A percentile compares a stretch with the other conserved stretches of the same genome.
Conservation (phyloP, 2,797 vertebrate genomes). For the Neosilurus mollespiculum region DNA sequence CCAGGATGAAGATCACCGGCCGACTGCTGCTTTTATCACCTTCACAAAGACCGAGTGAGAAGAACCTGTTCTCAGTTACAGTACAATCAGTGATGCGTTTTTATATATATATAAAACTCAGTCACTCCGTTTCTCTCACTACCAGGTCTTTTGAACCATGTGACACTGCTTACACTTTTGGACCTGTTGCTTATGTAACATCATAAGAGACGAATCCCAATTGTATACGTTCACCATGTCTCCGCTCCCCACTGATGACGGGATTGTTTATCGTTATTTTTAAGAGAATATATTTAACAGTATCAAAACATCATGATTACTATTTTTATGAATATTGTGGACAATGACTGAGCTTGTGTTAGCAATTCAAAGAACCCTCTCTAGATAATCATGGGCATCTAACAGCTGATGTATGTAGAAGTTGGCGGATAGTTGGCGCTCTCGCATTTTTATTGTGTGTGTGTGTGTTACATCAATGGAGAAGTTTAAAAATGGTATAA, state of each 20-base stretch:
- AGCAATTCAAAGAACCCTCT: neutral
- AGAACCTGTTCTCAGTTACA: neutral
- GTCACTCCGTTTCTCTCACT: neutral
- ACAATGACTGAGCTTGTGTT: neutral
- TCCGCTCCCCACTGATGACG: neutral
- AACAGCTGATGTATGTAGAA: neutral
- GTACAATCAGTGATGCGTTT: neutral
- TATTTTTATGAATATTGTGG: too few relatives aligned
- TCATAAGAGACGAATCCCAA: neutral
- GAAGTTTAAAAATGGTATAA: too few relatives aligned
- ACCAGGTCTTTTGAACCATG: neutral
- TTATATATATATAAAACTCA: neutral
- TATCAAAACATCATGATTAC: too few relatives aligned
- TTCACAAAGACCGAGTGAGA: constrained; percentile 53
- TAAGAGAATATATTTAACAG: neutral
- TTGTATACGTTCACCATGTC: neutral
- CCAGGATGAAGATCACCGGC: constrained; percentile 89
- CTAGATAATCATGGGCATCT: neutral
- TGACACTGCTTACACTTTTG: neutral
- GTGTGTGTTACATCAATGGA: too few relatives aligned
- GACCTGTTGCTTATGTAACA: neutral
- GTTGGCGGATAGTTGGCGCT: neutral
- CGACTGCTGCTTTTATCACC: constrained; percentile 86
- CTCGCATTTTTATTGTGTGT: too few relatives aligned
- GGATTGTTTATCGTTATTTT: neutral